These are phyloP conservation scores for Bhutanitis thaidina DNA, from an alignment of 2,888 invertebrate species.

Conservation along the genomic window DNA sequence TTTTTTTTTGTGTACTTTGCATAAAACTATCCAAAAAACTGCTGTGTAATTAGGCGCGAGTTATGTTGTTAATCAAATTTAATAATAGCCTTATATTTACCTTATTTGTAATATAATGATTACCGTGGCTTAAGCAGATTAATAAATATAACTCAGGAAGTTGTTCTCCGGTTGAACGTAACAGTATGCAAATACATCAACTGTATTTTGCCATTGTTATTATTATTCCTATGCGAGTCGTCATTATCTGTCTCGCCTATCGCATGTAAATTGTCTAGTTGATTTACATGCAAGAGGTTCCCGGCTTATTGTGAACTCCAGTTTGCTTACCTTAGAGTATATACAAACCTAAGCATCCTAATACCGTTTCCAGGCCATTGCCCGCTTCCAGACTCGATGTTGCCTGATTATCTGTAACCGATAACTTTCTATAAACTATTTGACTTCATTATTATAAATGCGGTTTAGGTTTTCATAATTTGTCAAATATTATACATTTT, in stretches of 20 bases:
- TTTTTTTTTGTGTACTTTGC: no score
- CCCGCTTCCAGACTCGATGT: constrained; percentile 58
- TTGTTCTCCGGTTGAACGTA: constrained; percentile 6
- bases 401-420: constrained; percentile 73
- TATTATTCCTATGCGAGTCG: constrained; percentile 26
- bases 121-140: not conserved
- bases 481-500: no score
- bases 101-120: not conserved
- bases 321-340: constrained; percentile 46
- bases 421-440: constrained; percentile 76
- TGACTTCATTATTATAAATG: no score
- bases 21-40: no score
- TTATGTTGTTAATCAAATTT: no score
- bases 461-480: no score
- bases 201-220: constrained; percentile 19
- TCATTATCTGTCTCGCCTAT: constrained; percentile 27
- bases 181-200: constrained; percentile 11
- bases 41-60: no score
- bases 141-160: constrained; percentile 4
- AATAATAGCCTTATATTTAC: not conserved
- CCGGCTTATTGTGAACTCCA: constrained; percentile 60
- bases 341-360: constrained; percentile 56
- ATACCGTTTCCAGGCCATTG: constrained; percentile 66
- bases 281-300: constrained; percentile 25
- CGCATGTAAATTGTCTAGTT: constrained; percentile 17